A percentile compares a stretch with the other conserved stretches of the same genome.
phyloP scores from a whole-genome alignment of 2,888 invertebrate genomes.

The Latheticus oryzae region DNA sequence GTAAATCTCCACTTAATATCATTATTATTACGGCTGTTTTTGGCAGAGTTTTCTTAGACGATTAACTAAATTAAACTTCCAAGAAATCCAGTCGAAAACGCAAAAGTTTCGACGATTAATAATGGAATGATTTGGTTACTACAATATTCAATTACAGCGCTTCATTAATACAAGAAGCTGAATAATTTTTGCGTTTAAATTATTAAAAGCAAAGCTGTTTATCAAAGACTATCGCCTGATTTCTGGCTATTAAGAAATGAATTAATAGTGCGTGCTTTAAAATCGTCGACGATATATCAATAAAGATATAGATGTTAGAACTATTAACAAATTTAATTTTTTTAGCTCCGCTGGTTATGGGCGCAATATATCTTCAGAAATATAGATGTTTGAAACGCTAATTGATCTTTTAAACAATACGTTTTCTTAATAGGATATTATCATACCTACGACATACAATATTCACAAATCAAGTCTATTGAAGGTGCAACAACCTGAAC shows the following conservation, averaged over 20 bases:
- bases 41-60: slow-evolving; percentile 51
- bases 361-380: too few relatives aligned
- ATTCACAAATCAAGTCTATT: slow-evolving; percentile 24
- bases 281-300: slow-evolving; percentile 36
- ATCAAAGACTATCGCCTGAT: slow-evolving; percentile 30
- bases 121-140: slow-evolving; percentile 50
- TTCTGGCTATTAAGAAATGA: slow-evolving; percentile 25
- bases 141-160: slow-evolving; percentile 48
- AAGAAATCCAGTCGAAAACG: slow-evolving; percentile 49
- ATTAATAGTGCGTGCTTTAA: slow-evolving; percentile 32
- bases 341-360: too few relatives aligned
- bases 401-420: slow-evolving; percentile 41
- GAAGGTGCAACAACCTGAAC: slow-evolving; percentile 34
- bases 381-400: slow-evolving; percentile 43
- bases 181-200: too few relatives aligned
- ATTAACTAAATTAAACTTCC: slow-evolving; percentile 56
- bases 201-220: too few relatives aligned
- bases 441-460: slow-evolving; percentile 16
- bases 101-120: slow-evolving; percentile 50
- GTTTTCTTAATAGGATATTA: slow-evolving; percentile 23
- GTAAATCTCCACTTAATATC: slow-evolving; percentile 59
- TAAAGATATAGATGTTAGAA: slow-evolving; percentile 36
- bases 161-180: slow-evolving; percentile 22
- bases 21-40: slow-evolving; percentile 56
- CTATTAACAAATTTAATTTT: slow-evolving; percentile 29